phyloP scores from a whole-genome alignment of 2,113 vertebrate genomes.

The Pomatorhinus ruficollis region DNA sequence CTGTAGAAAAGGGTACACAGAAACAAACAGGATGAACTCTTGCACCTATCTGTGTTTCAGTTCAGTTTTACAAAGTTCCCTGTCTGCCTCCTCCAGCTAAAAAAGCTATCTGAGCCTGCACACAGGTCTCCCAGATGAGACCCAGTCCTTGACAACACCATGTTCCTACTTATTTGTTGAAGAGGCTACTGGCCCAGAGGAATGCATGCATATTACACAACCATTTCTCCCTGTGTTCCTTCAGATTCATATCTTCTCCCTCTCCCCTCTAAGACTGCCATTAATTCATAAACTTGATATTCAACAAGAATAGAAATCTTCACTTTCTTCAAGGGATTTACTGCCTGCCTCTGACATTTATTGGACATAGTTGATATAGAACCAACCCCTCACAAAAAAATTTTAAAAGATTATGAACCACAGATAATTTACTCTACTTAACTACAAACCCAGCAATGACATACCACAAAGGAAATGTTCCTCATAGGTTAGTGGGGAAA shows the following conservation, averaged over 20 bases:
- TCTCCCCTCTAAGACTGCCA: background rate
- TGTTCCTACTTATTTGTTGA: background rate
- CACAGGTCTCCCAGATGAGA: background rate
- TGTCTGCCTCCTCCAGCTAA: background rate
- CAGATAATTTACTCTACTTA: background rate
- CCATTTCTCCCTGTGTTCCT: background rate
- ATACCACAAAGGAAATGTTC: background rate
- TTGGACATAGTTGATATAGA: background rate
- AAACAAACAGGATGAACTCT: background rate
- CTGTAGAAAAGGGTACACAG: background rate
- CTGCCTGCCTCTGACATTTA: background rate
- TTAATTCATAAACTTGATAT: background rate
- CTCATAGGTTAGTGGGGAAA: background rate
- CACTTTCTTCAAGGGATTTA: background rate
- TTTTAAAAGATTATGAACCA: background rate
- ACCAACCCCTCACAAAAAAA: background rate
- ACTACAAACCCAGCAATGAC: background rate
- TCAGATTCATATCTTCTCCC: background rate
- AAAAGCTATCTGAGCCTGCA: background rate
- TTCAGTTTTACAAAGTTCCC: background rate
- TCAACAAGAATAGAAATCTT: background rate
- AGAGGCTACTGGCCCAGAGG: background rate
- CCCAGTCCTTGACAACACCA: background rate
- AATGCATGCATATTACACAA: background rate
- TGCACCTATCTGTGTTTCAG: background rate